These are phyloP conservation scores for Aegithalos caudatus DNA, from an alignment of 2,113 vertebrate genomes.

Conservation along the genomic window DNA sequence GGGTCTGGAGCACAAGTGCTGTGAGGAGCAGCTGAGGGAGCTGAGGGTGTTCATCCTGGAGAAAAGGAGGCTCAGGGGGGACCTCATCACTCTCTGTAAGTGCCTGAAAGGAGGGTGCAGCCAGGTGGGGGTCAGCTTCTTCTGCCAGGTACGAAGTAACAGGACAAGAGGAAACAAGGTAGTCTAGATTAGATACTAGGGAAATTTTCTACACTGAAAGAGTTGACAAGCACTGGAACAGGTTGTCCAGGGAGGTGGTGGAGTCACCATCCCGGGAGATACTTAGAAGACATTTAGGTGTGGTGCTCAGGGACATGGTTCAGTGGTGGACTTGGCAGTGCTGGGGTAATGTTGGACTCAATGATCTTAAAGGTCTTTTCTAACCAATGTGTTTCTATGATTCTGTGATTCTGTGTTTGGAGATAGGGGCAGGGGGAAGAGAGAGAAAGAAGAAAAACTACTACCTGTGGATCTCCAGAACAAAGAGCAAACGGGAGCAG, in stretches of 20 bases:
- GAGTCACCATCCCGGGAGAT: not conserved
- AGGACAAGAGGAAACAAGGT: accelerated
- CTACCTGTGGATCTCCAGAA: not conserved
- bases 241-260: not conserved
- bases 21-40: not conserved
- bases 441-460: not conserved
- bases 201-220: not conserved
- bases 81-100: accelerated
- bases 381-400: not conserved
- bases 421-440: not conserved
- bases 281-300: not conserved
- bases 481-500: not conserved
- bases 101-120: not conserved
- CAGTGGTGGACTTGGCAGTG: not conserved
- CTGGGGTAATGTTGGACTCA: accelerated
- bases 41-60: not conserved
- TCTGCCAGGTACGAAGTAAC: accelerated
- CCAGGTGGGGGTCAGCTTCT: accelerated
- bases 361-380: not conserved
- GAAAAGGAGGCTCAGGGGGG: not conserved
- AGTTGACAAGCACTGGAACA: not conserved
- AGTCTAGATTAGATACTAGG: not conserved
- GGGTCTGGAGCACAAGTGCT: not conserved
- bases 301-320: not conserved
- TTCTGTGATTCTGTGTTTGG: not conserved